Base-by-base conservation (phyloP, 2,888 invertebrate genomes). In the Chirona hameri region DNA sequence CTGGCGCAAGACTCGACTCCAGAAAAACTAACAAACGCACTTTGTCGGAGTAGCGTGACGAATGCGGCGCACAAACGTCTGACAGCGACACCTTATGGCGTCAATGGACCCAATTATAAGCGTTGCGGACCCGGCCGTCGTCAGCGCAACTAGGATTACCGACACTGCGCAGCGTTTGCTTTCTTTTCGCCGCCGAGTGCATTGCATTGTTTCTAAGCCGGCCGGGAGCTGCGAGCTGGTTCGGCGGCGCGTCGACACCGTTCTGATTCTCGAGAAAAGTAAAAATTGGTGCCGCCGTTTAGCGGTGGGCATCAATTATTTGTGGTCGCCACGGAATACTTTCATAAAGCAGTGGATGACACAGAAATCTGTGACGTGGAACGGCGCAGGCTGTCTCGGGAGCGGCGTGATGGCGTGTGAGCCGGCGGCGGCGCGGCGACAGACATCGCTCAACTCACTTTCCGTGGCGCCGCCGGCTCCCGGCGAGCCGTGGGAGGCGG, bases 301-400 rank as follows among this genome's bases (percentile, higher is more conserved):
- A 76, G 76, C 76, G 76, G 76, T 46, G 76, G 24, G 46, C 76
- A 76, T 76, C 76, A 76, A 46, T 76, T 76, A 76, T 76, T 24
- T 39, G 76, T 46, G 76, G 76, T 4, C 76, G 76, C 76, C 76
- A 76, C 76, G 76, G 76, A 76, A 76, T 76, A 76, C 76, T 76
- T 76, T 76, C 76, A 76, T 76, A 76, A 76, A 76, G 76, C 76
- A 46, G 76, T 76, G 76, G 76, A 39, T 76, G 76, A 76, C 76
- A 76, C 76, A 76, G 76, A 76, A 76, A 76, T 46, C 39, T 76
- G 76, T 76, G 46, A 24, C 24, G 46, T 76, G 76, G 46, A 76
- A 27, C 76, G 76, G 76, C 46, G 72, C 72, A 18, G 29, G 72
- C 72, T 27, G 72, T 27, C 65, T n/a, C n/a, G 27, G 27, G n/a